Evolutionary conservation across 2,888 invertebrate species (phyloP).

Genomic region (Megalurothrips usitatus): DNA sequence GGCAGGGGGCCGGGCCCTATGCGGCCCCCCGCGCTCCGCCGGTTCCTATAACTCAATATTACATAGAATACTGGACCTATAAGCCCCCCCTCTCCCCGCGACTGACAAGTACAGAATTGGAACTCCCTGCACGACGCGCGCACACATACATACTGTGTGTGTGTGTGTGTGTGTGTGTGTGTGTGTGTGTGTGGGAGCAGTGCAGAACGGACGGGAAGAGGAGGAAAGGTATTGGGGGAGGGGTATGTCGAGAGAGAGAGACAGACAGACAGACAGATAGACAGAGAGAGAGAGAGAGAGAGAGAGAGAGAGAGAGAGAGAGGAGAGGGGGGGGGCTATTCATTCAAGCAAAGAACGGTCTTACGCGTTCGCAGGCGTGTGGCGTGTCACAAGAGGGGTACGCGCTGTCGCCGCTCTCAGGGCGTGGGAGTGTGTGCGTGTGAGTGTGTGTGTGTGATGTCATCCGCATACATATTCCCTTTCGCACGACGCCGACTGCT

Average conservation of each 20-base stretch:
- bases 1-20: neutral
- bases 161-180: neutral
- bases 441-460: conserved; percentile 7
- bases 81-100: neutral
- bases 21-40: too few species aligned
- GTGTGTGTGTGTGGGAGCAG: neutral
- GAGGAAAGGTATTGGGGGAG: too few species aligned
- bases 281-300: neutral
- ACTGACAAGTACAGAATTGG: conserved; percentile 20
- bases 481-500: neutral
- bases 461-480: conserved; percentile 9
- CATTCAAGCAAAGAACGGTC: too few species aligned
- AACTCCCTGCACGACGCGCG: neutral
- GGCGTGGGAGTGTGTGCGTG: neutral
- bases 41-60: conserved; percentile 12
- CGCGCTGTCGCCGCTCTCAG: too few species aligned
- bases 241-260: neutral
- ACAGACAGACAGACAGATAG: neutral
- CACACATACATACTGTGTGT: neutral
- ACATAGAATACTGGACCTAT: conserved; percentile 15
- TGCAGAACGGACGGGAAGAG: too few species aligned
- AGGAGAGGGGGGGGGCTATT: neutral
- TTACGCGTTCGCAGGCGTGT: too few species aligned
- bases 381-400: too few species aligned
- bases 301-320: neutral